These are phyloP conservation scores for Cavia aperea DNA, from an alignment of 2,113 vertebrate genomes.

Conservation along the genomic window DNA sequence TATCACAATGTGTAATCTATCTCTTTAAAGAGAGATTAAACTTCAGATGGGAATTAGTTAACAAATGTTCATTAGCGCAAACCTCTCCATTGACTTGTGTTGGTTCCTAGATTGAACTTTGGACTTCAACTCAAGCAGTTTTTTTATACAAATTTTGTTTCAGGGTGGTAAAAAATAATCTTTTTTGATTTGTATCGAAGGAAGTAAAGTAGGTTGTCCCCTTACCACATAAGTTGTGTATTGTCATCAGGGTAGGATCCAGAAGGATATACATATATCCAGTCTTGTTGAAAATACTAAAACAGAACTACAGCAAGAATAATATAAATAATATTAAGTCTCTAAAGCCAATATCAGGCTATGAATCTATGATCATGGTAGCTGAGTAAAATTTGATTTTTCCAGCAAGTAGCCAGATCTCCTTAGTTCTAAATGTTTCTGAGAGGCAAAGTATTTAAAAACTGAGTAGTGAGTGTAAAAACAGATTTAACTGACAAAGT, in stretches of 20 bases:
- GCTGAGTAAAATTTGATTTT: constrained; percentile 50
- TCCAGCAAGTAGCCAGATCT: constrained; percentile 18
- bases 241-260: neutral
- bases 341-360: constrained; percentile 41
- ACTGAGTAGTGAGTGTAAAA: constrained; percentile 58
- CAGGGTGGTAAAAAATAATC: neutral
- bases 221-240: neutral
- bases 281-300: neutral
- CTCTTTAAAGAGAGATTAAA: constrained; percentile 32
- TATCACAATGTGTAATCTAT: constrained; percentile 36
- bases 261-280: neutral
- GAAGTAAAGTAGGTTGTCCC: neutral
- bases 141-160: neutral
- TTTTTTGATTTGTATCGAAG: neutral
- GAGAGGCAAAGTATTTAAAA: constrained; percentile 60
- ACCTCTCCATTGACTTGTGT: neutral
- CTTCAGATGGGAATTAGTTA: constrained; percentile 35
- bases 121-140: neutral
- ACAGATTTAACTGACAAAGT: neutral
- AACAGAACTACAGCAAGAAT: neutral
- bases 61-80: neutral
- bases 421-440: constrained; percentile 41
- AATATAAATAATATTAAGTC: constrained; percentile 43
- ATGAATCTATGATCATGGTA: neutral
- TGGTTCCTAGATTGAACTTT: neutral